Base-by-base conservation (phyloP, 1,140 invertebrate genomes). In the Dryas iulia region DNA sequence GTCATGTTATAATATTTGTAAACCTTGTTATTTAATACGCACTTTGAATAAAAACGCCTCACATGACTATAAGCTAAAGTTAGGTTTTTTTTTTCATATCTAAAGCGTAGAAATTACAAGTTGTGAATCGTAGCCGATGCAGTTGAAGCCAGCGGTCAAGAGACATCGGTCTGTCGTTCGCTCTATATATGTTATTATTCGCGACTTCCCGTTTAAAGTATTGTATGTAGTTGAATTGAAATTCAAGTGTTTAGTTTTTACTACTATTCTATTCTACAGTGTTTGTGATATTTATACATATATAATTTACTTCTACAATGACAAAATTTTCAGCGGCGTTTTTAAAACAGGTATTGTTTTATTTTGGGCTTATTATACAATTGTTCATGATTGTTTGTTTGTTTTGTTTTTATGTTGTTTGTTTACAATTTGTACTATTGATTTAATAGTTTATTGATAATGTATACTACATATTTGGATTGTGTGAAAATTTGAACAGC, bases 321-420 rank as follows among this genome's bases (percentile, higher is more conserved):
- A 73, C 68, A 21, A 81, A 79, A 66, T 67, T 89, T 54, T 77
- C 84, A n/a, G 39, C 78, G 39, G 84, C 83, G 21, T 83, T 89
- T 71, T 59, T 89, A 3, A 89, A 87, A 77, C 86, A 89, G 82
- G 86, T 88, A 79, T 12, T 58, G 3, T 39, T 39, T 12, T 53
- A 8, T 35, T 18, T 56, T 53, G 1, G 7, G 24, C 25, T 35
- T 64, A 33, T 33, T 56, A 0, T 39, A n/a, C n/a, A n/a, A n/a
- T 39, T 18, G 14, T 21, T 47, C 18, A 10, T 47, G 5, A 10
- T 6, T n/a, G n/a, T n/a, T 18, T 18, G 7, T 39, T 21, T 39
- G 18, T 26, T 18, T 14, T 18, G 12, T 57, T 57, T 14, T 7
- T 14, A 58, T 30, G 58, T n/a, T 35, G 3, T 59, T 35, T 5